Evolutionary conservation across 2,888 invertebrate genomes (phyloP).

Genomic region (Ashinkailepas kermadecensis): DNA sequence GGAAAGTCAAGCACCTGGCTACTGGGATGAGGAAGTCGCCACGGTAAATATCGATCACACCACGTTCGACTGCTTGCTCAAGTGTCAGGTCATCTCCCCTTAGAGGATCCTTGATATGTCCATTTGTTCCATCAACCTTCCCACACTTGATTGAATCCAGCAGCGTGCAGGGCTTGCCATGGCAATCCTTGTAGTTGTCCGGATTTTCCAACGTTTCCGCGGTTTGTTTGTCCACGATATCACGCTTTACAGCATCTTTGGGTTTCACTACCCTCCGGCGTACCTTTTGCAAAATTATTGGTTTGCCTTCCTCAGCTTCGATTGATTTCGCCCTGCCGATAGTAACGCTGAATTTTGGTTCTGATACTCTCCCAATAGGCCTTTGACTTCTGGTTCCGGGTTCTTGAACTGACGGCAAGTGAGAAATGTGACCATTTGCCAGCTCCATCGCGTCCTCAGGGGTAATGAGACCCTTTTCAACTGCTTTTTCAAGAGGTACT

Average conservation of each 20-base stretch:
- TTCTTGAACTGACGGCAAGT: slow-evolving; percentile 35
- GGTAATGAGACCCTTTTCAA: slow-evolving; percentile 43
- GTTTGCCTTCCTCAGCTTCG: slow-evolving; percentile 56
- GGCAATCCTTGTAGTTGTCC: slow-evolving; percentile 26
- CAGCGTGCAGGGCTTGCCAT: slow-evolving; percentile 55
- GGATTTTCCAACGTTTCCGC: slow-evolving; percentile 52
- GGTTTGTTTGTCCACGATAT: slow-evolving; percentile 75
- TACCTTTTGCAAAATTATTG: slow-evolving; percentile 66
- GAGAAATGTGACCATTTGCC: slow-evolving; percentile 37
- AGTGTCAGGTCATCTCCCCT: slow-evolving; percentile 71
- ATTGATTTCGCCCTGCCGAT: slow-evolving; percentile 54
- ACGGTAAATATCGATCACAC: slow-evolving; percentile 64
- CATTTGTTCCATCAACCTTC: slow-evolving; percentile 62
- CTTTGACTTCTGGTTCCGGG: not conserved
- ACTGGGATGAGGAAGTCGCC: slow-evolving; percentile 70
- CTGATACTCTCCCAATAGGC: slow-evolving; percentile 42
- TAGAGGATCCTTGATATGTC: slow-evolving; percentile 73
- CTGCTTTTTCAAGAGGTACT: slow-evolving; percentile 44
- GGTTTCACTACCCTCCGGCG: slow-evolving; percentile 58
- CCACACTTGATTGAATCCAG: slow-evolving; percentile 64
- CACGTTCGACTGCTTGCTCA: slow-evolving; percentile 72
- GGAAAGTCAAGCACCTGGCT: slow-evolving; percentile 69
- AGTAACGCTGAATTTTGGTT: slow-evolving; percentile 60
- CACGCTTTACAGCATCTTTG: slow-evolving; percentile 68
- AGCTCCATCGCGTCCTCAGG: slow-evolving; percentile 48